Evolutionary conservation across 1,140 invertebrate species (phyloP).

Genomic region (Heterodera carotae): DNA sequence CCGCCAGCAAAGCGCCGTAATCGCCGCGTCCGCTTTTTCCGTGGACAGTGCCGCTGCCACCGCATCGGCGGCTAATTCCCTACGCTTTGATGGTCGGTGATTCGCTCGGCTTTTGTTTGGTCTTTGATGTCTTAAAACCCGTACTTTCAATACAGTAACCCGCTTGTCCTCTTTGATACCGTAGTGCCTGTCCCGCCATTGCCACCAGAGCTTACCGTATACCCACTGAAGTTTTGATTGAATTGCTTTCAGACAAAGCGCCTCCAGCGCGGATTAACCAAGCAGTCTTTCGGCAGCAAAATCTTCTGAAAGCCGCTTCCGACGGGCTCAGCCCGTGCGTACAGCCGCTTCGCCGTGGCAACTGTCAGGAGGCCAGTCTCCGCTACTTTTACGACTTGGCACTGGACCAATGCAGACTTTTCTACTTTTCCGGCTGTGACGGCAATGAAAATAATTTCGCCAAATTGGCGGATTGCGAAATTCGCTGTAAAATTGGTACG

Average conservation of each 20-base stretch:
- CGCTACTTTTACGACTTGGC: constrained; percentile 62
- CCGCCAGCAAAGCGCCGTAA: background rate
- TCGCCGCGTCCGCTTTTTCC: constrained; percentile 24
- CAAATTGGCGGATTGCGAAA: constrained; percentile 76
- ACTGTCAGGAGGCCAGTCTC: constrained; percentile 52
- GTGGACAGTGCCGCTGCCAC: constrained; percentile 39
- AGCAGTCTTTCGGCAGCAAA: constrained; percentile 1
- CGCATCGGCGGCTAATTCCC: constrained; percentile 44
- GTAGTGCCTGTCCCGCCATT: background rate
- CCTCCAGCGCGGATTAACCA: constrained; percentile 9
- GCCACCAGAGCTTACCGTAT: background rate
- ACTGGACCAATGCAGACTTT: constrained; percentile 58
- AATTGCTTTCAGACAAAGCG: constrained; percentile 23
- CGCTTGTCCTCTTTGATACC: too few species aligned
- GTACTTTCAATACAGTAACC: background rate
- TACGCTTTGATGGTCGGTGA: constrained; percentile 57
- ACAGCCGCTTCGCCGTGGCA: constrained; percentile 50
- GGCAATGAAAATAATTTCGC: constrained; percentile 66
- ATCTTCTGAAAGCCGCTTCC: background rate
- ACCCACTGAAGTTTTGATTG: background rate
- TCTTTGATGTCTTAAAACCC: constrained; percentile 15
- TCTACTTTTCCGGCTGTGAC: constrained; percentile 63
- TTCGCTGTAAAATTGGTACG: constrained; percentile 71
- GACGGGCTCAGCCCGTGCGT: constrained; percentile 51
- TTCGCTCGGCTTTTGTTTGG: too few species aligned